Evolutionary conservation across 1,140 invertebrate genomes (phyloP), one percentile per base, ranked within the genome.

Genomic region (Berghia stephanieae): DNA sequence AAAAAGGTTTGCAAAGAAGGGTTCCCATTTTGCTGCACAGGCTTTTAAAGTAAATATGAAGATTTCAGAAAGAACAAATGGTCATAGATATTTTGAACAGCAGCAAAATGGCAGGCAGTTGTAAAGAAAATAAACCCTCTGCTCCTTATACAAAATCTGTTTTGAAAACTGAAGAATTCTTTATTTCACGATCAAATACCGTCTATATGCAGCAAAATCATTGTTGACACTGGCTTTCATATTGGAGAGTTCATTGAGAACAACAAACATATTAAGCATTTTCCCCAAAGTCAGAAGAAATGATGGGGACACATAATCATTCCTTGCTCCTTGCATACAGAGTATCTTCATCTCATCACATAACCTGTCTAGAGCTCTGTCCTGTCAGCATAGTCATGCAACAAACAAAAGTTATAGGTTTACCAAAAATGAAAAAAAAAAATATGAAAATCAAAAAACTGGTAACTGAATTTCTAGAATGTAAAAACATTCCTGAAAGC

Each of bases 161-260:
- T 49, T 49, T 49, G 46, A n/a, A 49, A 49, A 49, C n/a, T 13
- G n/a, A n/a, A n/a, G n/a, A n/a, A n/a, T n/a, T n/a, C n/a, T n/a
- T n/a, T n/a, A n/a, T n/a, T n/a, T n/a, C n/a, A n/a, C n/a, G n/a
- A n/a, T n/a, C n/a, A n/a, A n/a, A n/a, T 74, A 95, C 95, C 96
- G 93, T 89, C 97, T 92, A 85, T 99, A 99, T 0, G 97, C 98
- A 1, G 98, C 98, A 88, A 99, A 99, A 90, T 99, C 98, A 91
- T 99, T 99, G 91, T 99, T 99, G 0, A 99, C 97, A 82, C 96
- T 98, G 0, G 97, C 97, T 91, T 99, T 99, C 97, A 99, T 99
- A 88, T 99, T 99, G 90, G 99, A 99, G 13, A 99, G 90, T 89
- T 99, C 98, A 90, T 99, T 98, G 3, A 99, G 90, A 4, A 99